Evolutionary conservation across 92 coral and sea anemone genomes (phyloP).

Genomic region (Porites rus): DNA sequence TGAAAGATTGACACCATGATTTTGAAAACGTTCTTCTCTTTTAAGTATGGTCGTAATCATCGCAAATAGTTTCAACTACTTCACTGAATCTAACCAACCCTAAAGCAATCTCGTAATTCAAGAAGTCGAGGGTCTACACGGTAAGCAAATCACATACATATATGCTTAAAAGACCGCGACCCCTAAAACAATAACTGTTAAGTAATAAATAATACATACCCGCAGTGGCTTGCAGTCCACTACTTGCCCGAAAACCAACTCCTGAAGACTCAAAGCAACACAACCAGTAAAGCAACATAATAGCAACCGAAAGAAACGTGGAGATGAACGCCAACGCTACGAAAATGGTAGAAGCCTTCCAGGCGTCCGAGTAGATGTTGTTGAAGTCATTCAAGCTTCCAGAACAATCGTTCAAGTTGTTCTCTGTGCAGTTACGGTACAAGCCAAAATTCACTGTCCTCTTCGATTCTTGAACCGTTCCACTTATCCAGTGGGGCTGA

Average conservation of each 20-base stretch:
- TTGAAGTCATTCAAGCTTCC: constrained; percentile 79
- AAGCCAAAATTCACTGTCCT: constrained; percentile 84
- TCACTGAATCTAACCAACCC: not conserved
- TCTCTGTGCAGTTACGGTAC: constrained; percentile 85
- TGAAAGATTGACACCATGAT: not conserved
- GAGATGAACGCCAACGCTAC: constrained; percentile 79
- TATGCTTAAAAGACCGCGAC: not conserved
- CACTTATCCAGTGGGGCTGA: constrained; percentile 97
- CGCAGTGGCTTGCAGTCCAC: constrained; percentile 85
- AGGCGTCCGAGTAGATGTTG: constrained; percentile 83
- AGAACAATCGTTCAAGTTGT: constrained; percentile 72
- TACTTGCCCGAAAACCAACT: constrained; percentile 85
- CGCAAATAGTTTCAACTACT: not conserved
- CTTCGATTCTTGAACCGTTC: constrained; percentile 47
- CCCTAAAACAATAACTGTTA: not conserved
- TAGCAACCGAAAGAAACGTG: constrained; percentile 80
- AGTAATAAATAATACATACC: constrained; percentile 58
- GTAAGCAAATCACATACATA: not conserved
- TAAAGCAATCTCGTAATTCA: constrained; percentile 8
- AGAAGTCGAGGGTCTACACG: not conserved
- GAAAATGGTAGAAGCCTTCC: constrained; percentile 91
- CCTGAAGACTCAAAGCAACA: constrained; percentile 78
- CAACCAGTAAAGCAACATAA: constrained; percentile 82
- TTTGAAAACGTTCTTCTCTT: not conserved
- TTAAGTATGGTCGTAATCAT: not conserved